These are phyloP conservation scores for Synchiropus splendidus DNA, from an alignment of 2,113 vertebrate genomes.

Conservation along the genomic window DNA sequence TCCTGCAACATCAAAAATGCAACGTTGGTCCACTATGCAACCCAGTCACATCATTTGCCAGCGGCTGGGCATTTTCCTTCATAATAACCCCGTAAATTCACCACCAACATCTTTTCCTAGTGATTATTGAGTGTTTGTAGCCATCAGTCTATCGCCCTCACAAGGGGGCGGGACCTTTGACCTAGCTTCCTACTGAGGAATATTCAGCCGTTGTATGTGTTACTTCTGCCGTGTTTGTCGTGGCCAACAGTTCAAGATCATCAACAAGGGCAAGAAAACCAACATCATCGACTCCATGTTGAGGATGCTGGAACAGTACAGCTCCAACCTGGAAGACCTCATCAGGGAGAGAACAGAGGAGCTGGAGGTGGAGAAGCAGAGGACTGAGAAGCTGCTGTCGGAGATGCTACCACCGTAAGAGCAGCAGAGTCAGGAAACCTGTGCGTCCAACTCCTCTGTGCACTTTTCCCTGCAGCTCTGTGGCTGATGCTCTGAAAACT, in stretches of 20 bases:
- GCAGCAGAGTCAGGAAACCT: not conserved
- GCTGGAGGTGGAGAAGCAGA: conserved; percentile 89
- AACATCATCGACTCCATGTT: conserved; percentile 95
- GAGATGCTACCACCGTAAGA: conserved; percentile 91
- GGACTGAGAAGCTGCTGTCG: conserved; percentile 84
- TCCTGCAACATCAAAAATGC: not conserved
- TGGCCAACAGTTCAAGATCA: conserved; percentile 76
- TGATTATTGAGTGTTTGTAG: not conserved
- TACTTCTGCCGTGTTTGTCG: conserved; percentile 1
- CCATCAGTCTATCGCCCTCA: no score
- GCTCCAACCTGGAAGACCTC: conserved; percentile 87
- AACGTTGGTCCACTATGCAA: no score
- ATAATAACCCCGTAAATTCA: no score
- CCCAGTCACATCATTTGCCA: no score
- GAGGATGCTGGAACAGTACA: conserved; percentile 91
- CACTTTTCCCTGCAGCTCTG: conserved; percentile 68
- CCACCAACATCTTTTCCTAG: no score
- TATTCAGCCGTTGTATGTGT: no score
- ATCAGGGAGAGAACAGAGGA: conserved; percentile 84
- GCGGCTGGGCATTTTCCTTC: no score
- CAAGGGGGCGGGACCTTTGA: no score
- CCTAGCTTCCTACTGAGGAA: no score
- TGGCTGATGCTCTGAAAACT: conserved; percentile 86
- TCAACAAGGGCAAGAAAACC: conserved; percentile 90
- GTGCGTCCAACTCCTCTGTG: no score